Evolutionary conservation across 2,113 vertebrate species (phyloP).

Genomic region (Rhea pennata): DNA sequence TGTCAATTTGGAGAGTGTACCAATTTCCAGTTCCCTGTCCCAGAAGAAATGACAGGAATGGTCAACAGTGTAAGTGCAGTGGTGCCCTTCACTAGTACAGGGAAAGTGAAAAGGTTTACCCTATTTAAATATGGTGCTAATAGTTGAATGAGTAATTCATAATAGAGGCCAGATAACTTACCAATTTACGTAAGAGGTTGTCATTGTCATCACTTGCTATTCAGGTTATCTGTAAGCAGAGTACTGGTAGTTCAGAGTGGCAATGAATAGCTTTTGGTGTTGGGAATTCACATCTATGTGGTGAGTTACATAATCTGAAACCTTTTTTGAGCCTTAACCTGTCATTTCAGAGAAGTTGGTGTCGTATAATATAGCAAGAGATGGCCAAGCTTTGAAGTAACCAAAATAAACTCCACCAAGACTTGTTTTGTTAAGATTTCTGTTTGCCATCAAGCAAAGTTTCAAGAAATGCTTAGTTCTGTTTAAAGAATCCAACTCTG

Average conservation of each 20-base stretch:
- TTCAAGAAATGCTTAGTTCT: neutral
- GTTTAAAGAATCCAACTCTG: rapidly evolving
- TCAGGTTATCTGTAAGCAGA: neutral
- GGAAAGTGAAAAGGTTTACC: constrained; percentile 39
- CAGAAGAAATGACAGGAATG: neutral
- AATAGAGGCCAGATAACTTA: neutral
- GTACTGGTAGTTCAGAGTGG: neutral
- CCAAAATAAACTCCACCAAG: neutral
- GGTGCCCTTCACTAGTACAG: neutral
- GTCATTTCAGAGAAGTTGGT: neutral
- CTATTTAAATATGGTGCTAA: neutral
- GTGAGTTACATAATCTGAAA: neutral
- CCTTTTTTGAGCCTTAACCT: neutral
- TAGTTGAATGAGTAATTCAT: constrained; percentile 32
- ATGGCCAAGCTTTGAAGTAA: neutral
- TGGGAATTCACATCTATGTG: rapidly evolving
- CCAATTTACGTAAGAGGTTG: neutral
- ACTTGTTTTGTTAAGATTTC: neutral
- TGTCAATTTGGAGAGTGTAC: neutral
- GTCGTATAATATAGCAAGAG: neutral
- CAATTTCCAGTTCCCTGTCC: neutral
- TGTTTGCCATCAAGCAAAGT: neutral
- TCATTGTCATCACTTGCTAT: neutral
- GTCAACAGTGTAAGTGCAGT: neutral
- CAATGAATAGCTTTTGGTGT: neutral